phyloP scores from a whole-genome alignment of 2,797 vertebrate species.

The Odontamblyopus rebecca region DNA sequence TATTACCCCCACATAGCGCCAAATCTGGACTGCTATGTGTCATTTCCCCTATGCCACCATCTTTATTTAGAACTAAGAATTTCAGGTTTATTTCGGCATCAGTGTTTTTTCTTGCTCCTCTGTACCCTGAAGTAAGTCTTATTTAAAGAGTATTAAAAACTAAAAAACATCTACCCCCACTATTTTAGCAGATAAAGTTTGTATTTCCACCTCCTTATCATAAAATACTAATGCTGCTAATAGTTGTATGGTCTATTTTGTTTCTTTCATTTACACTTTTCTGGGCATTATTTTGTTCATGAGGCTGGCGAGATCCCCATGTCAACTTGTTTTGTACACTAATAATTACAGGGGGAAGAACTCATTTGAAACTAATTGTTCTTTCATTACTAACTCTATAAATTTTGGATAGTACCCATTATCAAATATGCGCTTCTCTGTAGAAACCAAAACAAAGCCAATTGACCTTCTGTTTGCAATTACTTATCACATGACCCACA shows the following conservation, averaged over 20 bases:
- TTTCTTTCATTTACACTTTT: too few species aligned
- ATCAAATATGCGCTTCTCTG: conserved; percentile 28
- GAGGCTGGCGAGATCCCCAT: too few species aligned
- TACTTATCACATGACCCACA: conserved; percentile 70
- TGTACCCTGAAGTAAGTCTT: too few species aligned
- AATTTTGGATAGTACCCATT: neutral
- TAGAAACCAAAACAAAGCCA: conserved; percentile 37
- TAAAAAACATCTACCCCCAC: too few species aligned
- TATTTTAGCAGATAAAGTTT: neutral
- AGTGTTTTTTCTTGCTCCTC: too few species aligned
- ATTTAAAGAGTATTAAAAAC: too few species aligned
- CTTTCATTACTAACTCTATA: neutral
- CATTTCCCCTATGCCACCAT: conserved; percentile 2
- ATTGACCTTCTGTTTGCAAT: conserved; percentile 66
- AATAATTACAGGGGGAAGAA: too few species aligned
- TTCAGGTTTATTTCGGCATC: too few species aligned
- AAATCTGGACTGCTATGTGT: neutral
- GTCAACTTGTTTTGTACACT: too few species aligned
- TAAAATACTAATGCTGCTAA: neutral
- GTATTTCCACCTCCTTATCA: neutral
- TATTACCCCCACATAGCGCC: neutral
- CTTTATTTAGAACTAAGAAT: neutral
- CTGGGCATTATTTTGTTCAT: too few species aligned
- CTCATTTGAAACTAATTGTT: neutral
- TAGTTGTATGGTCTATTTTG: too few species aligned